Percentiles rank a stretch among this genome's conserved stretches.
These are phyloP conservation scores for Chromis chromis DNA, from an alignment of 2,797 vertebrate genomes.

Conservation along the genomic window DNA sequence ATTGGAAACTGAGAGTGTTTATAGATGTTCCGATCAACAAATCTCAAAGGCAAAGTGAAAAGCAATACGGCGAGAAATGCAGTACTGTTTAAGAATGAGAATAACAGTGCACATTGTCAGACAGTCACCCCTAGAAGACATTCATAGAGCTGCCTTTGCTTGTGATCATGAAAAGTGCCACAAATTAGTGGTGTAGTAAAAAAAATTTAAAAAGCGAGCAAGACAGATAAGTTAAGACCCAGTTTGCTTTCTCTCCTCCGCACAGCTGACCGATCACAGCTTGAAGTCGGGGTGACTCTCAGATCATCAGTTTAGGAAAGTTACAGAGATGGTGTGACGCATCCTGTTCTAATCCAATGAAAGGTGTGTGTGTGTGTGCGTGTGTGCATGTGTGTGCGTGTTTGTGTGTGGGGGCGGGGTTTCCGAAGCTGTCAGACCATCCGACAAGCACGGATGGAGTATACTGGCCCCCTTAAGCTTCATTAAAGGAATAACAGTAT, in stretches of 20 bases:
- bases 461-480: constrained; percentile 15
- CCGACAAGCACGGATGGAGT: background rate
- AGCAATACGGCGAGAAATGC: no score
- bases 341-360: background rate
- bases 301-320: background rate
- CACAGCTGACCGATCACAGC: background rate
- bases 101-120: no score
- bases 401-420: background rate
- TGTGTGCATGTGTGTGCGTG: no score
- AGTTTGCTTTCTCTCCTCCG: background rate
- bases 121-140: background rate
- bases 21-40: no score
- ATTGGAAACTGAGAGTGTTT: background rate
- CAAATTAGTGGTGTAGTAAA: no score
- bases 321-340: background rate
- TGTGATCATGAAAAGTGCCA: no score
- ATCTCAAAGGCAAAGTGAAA: no score
- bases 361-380: background rate
- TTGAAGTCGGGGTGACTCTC: background rate
- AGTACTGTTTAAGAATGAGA: no score
- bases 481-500: constrained; percentile 30
- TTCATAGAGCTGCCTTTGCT: background rate
- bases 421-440: background rate
- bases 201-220: no score
- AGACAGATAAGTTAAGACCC: background rate